Evolutionary conservation across 2,113 vertebrate genomes (phyloP).

Genomic region (Mastomys coucha): DNA sequence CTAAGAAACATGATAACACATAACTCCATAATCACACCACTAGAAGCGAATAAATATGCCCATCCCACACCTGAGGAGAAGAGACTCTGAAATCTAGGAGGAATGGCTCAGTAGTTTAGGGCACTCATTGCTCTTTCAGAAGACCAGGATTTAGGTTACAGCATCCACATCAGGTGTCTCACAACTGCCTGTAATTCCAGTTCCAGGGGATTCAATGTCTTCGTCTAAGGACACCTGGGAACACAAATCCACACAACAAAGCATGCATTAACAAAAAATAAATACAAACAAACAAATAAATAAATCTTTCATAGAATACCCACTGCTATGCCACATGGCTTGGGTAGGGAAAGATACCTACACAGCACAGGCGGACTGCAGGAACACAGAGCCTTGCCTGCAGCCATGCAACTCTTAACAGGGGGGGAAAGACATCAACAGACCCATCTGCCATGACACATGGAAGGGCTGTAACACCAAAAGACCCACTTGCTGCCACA

Average conservation of each 20-base stretch:
- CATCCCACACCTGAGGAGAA: neutral
- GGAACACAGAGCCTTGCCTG: too few species aligned
- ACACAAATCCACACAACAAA: neutral
- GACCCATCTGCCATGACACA: too few species aligned
- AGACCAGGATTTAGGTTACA: too few species aligned
- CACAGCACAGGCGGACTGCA: too few species aligned
- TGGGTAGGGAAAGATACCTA: too few species aligned
- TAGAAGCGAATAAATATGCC: neutral
- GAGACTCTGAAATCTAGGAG: neutral
- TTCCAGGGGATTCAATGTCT: neutral
- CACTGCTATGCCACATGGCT: too few species aligned
- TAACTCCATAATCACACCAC: neutral
- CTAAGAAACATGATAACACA: neutral
- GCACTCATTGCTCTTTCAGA: neutral
- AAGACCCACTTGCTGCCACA: too few species aligned
- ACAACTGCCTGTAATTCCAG: neutral
- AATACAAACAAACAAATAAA: neutral
- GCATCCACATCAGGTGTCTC: neutral
- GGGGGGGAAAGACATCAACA: too few species aligned
- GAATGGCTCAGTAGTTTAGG: neutral
- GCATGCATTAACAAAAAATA: neutral
- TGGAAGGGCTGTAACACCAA: too few species aligned
- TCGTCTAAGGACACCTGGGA: neutral
- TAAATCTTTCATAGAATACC: neutral
- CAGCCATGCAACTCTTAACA: too few species aligned